Percentiles rank a stretch among this genome's conserved stretches.
phyloP scores from a whole-genome alignment of 1,140 invertebrate genomes.

The Plodia interpunctella region DNA sequence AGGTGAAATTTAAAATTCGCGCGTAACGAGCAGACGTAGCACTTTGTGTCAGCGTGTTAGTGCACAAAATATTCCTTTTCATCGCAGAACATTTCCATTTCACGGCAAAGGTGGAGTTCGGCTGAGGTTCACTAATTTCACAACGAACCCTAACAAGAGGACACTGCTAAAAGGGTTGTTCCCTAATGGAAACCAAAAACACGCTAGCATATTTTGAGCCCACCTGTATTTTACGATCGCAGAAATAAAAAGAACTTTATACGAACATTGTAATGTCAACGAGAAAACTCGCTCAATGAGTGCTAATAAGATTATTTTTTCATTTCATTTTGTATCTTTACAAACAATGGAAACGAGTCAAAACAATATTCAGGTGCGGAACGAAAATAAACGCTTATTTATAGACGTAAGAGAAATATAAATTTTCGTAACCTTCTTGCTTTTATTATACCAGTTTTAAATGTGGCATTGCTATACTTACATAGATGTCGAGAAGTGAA shows the following conservation, averaged over 20 bases:
- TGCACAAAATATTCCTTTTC: background rate
- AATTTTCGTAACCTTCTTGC: background rate
- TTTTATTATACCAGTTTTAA: background rate
- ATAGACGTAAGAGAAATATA: background rate
- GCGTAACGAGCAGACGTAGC: background rate
- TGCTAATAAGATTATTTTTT: background rate
- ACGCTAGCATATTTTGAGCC: constrained; percentile 1
- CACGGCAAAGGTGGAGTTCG: background rate
- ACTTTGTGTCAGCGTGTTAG: background rate
- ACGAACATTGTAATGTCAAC: background rate
- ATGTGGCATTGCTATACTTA: too few relatives aligned
- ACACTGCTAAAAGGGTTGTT: constrained; percentile 8
- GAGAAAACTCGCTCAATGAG: background rate
- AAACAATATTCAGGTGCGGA: background rate
- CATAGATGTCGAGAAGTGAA: too few relatives aligned
- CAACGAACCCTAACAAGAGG: constrained; percentile 1
- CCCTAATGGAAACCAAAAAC: constrained; percentile 9
- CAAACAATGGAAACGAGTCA: background rate
- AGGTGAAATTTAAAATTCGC: background rate
- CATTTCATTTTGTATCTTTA: background rate
- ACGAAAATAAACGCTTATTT: background rate
- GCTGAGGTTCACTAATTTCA: constrained; percentile 9
- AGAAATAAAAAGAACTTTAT: background rate
- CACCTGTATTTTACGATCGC: background rate
- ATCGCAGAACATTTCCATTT: constrained; percentile 1